These are phyloP conservation scores for Dromiciops gliroides DNA, from an alignment of 2,113 vertebrate species.

Conservation along the genomic window DNA sequence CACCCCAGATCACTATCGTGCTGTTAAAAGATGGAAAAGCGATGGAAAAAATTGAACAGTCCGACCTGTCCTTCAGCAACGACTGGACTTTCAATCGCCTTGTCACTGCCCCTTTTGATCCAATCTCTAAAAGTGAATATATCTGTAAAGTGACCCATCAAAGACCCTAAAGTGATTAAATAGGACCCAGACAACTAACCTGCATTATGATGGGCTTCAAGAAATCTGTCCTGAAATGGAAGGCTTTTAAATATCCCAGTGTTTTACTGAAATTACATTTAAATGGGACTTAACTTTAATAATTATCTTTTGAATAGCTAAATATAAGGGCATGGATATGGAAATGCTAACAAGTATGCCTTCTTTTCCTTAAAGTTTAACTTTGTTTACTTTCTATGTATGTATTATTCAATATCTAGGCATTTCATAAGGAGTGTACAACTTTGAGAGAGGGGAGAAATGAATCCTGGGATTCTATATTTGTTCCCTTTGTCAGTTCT, in stretches of 20 bases:
- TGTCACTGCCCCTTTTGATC: slow-evolving; percentile 51
- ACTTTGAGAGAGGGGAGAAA: neutral
- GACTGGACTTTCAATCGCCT: slow-evolving; percentile 91
- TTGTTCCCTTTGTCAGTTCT: neutral
- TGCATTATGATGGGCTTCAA: too few relatives aligned
- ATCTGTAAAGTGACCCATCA: slow-evolving; percentile 80
- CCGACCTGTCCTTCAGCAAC: slow-evolving; percentile 88
- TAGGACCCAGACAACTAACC: too few relatives aligned
- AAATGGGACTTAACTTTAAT: neutral
- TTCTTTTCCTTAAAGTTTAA: neutral
- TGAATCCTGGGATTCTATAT: neutral
- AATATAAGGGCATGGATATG: neutral
- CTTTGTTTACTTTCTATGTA: neutral
- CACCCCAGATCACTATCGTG: slow-evolving; percentile 84
- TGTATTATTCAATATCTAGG: neutral
- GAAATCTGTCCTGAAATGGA: neutral
- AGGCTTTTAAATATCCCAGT: neutral
- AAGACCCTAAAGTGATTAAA: accelerated
- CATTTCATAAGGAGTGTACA: neutral
- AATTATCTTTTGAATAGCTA: too few relatives aligned
- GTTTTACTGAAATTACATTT: neutral
- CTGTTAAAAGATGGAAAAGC: slow-evolving; percentile 69
- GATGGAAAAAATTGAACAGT: neutral
- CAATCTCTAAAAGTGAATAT: accelerated
- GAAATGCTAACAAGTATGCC: neutral